Base-by-base conservation (phyloP, 2,797 vertebrate genomes). In the Danionella dracula region DNA sequence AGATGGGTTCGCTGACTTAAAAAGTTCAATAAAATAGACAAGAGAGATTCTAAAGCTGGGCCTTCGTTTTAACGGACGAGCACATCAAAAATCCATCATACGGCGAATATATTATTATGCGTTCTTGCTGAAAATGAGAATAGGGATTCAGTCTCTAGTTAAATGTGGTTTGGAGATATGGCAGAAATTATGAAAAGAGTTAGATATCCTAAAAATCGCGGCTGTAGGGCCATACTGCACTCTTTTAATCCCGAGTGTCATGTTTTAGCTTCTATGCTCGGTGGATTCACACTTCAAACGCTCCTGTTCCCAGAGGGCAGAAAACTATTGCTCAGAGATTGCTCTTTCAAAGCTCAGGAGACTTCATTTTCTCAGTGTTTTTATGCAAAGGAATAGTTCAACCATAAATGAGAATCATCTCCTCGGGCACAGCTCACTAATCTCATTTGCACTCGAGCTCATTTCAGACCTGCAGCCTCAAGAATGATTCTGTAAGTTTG, bases 171-270 rank as follows among this genome's bases (percentile, higher is more conserved):
- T 59, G 5, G 44, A 79, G 66, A 78, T 79, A 79, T 72, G 77
- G 76, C 64, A 68, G 58, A 71, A 63, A 75, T 81, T 81, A 83
- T 86, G 86, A 84, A 79, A 82, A 75, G 72, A 82, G 84, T 41
- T 44, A 32, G 32, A 32, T 54, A 66, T 54, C 48, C n/a, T 12
- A 10, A 46, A 31, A 57, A 68, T 64, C 40, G 80, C 78, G 73
- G 80, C 86, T 80, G 66, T 37, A 73, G 84, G 82, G 83, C 83
- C 84, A n/a, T 79, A 76, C 80, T 81, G 83, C 84, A 79, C 68
- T 63, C 80, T 81, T 81, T 84, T 86, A 90, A 89, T 87, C 73
- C 66, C 4, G 3, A 5, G 15, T 21, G 29, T 72, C 56, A 66
- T 40, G 27, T 11, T 49, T 38, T 31, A 55, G 15, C 40, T 60